These are phyloP conservation scores for Telmatochromis brachygnathus DNA, from an alignment of 2,113 vertebrate species.

Conservation along the genomic window DNA sequence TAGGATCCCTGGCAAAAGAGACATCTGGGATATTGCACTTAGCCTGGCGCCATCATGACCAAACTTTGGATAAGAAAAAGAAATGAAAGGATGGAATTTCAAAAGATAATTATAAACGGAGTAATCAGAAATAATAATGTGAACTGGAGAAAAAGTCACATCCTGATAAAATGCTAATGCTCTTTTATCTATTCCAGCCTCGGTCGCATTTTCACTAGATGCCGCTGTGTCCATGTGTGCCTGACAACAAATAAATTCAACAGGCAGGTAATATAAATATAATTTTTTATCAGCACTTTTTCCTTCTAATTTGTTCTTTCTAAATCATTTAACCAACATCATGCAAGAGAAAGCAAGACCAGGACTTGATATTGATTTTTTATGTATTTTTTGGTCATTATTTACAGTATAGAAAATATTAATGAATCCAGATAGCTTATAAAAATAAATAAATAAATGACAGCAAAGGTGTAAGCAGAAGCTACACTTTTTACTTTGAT, in stretches of 20 bases:
- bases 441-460: neutral
- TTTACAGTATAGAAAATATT: neutral
- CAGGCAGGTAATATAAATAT: neutral
- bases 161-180: neutral
- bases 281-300: neutral
- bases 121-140: neutral
- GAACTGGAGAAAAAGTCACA: neutral
- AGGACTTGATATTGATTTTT: neutral
- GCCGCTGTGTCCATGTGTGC: neutral
- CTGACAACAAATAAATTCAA: fast-evolving
- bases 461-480: neutral
- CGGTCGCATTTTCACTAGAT: fast-evolving
- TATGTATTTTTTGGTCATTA: neutral
- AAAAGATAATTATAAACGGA: neutral
- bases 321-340: neutral
- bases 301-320: neutral
- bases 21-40: neutral
- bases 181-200: neutral
- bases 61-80: neutral
- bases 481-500: neutral
- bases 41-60: neutral
- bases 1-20: neutral
- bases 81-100: neutral
- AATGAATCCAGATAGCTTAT: fast-evolving
- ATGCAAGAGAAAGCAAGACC: fast-evolving